Conservation (phyloP, 2,888 invertebrate species). For the Heliconius ismenius region DNA sequence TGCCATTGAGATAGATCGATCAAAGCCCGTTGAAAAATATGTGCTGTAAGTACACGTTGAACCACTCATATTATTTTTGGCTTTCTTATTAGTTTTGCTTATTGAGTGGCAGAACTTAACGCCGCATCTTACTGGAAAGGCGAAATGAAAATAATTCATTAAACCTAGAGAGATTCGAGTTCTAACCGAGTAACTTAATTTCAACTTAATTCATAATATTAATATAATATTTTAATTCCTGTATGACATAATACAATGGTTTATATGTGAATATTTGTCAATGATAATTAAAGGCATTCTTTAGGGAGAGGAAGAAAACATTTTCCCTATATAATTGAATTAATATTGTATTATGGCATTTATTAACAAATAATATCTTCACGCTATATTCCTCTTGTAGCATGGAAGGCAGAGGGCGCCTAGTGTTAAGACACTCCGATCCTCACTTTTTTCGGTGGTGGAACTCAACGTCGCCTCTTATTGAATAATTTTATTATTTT, state of each 20-base stretch:
- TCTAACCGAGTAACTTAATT: not conserved
- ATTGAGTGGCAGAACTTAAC: no score
- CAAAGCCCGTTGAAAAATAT: slow-evolving; percentile 62
- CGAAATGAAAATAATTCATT: no score
- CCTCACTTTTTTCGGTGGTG: no score
- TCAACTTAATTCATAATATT: not conserved
- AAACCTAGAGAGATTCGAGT: not conserved
- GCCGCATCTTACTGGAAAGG: no score
- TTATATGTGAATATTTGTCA: not conserved
- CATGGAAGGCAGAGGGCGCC: no score
- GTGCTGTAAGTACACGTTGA: not conserved
- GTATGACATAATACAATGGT: not conserved
- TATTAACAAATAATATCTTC: no score
- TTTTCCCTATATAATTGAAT: not conserved
- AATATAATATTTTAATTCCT: not conserved
- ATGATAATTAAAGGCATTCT: slow-evolving; percentile 3
- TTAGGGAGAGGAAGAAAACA: not conserved
- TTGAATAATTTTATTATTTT: not conserved
- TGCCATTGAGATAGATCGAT: slow-evolving; percentile 59
- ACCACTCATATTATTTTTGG: no score
- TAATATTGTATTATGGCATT: not conserved
- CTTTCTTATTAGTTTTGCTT: no score
- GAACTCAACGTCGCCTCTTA: no score
- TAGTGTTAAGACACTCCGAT: no score
- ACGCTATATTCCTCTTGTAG: no score